Evolutionary conservation across 2,888 invertebrate species (phyloP).

Genomic region (Ectobius pallidus): DNA sequence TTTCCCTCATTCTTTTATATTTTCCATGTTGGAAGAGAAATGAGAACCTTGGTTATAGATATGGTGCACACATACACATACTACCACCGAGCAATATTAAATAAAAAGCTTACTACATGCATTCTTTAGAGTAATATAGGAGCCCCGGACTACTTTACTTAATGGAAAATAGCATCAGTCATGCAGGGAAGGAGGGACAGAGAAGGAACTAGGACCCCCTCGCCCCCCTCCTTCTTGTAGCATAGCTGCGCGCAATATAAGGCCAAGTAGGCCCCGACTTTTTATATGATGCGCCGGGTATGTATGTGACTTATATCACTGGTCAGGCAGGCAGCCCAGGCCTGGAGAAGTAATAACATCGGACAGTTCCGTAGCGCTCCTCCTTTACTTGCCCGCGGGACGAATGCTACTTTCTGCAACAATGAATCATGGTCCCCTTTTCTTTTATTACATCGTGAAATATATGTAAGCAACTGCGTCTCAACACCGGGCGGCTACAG

Average conservation of each 20-base stretch:
- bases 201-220: neutral
- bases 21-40: conserved; percentile 8
- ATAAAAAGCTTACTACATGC: conserved; percentile 17
- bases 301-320: conserved; percentile 25
- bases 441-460: no score
- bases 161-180: conserved; percentile 28
- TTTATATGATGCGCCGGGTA: conserved; percentile 18
- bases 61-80: neutral
- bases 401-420: neutral
- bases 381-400: conserved; percentile 3
- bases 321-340: conserved; percentile 16
- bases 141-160: conserved; percentile 20
- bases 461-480: no score
- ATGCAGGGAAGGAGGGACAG: conserved; percentile 1
- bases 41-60: neutral
- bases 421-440: neutral
- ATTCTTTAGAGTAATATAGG: conserved; percentile 24
- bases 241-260: conserved; percentile 16
- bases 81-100: conserved; percentile 10
- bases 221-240: neutral
- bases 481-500: no score
- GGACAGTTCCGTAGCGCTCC: neutral
- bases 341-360: conserved; percentile 15
- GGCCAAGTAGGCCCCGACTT: neutral
- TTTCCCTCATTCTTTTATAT: neutral